phyloP scores from a whole-genome alignment of 2,797 vertebrate genomes.

The Carduelis carduelis region DNA sequence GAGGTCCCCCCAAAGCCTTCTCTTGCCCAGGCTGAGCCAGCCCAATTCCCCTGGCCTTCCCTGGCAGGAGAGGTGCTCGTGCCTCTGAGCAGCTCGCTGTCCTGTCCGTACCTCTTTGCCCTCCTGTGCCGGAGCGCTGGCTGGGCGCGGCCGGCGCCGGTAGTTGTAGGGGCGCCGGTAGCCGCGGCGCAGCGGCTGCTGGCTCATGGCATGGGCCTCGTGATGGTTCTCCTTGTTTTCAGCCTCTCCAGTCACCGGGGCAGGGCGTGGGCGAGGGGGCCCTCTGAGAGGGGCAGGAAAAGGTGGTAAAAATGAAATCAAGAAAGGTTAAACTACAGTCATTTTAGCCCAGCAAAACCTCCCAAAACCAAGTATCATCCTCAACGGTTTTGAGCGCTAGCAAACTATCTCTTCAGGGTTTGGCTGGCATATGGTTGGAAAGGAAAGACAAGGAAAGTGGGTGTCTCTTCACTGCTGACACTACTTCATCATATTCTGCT shows the following conservation, averaged over 20 bases:
- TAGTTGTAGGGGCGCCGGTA: slow-evolving; percentile 79
- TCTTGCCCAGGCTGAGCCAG: not conserved
- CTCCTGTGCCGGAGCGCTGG: slow-evolving; percentile 61
- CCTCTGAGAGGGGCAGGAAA: slow-evolving; percentile 31
- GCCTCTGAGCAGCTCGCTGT: accelerated
- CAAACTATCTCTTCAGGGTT: not conserved
- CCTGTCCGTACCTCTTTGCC: slow-evolving; percentile 67
- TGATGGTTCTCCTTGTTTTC: slow-evolving; percentile 80
- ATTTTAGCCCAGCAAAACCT: not conserved
- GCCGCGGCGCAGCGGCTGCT: slow-evolving; percentile 69
- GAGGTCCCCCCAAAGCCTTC: not conserved
- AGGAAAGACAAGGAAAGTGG: not conserved
- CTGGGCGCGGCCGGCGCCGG: slow-evolving; percentile 71
- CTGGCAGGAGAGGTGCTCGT: not conserved
- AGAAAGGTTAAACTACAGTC: not conserved
- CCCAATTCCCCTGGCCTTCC: not conserved
- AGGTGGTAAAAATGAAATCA: not conserved
- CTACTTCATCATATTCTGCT: not conserved
- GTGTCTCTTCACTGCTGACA: not conserved
- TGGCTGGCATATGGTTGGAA: not conserved
- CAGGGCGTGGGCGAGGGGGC: slow-evolving; percentile 69
- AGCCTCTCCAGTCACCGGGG: slow-evolving; percentile 60
- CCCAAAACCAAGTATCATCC: not conserved
- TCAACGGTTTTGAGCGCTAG: not conserved
- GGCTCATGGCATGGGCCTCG: slow-evolving; percentile 61